These are phyloP conservation scores for Atta colombica DNA, from an alignment of 1,140 invertebrate genomes.

Conservation along the genomic window DNA sequence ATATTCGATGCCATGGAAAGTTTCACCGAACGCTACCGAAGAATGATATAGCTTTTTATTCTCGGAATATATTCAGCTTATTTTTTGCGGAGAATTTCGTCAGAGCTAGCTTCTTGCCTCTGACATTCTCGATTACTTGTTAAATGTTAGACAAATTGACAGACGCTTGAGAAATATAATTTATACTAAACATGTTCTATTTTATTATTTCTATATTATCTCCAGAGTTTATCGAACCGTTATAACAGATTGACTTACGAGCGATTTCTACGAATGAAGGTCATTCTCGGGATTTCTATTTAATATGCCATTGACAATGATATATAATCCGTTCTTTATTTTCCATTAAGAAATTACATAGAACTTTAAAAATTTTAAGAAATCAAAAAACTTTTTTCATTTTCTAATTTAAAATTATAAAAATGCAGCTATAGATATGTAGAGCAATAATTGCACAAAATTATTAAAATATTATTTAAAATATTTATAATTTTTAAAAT, in stretches of 20 bases:
- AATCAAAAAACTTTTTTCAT: too few relatives aligned
- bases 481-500: too few relatives aligned
- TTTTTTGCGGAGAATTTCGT: background rate
- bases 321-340: background rate
- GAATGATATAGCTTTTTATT: background rate
- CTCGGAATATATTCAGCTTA: background rate
- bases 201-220: constrained; percentile 26
- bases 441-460: too few relatives aligned
- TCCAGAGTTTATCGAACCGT: background rate
- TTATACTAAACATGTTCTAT: constrained; percentile 44
- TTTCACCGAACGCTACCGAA: background rate
- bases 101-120: constrained; percentile 10
- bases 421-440: too few relatives aligned
- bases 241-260: background rate
- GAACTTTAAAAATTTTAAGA: too few relatives aligned
- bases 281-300: background rate
- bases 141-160: constrained; percentile 45
- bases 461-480: too few relatives aligned
- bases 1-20: background rate
- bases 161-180: constrained; percentile 60
- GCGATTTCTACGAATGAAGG: background rate
- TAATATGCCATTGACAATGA: background rate
- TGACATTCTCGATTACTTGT: constrained; percentile 34
- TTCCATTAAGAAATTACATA: background rate
- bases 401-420: too few relatives aligned